A percentile compares a stretch with the other conserved stretches of the same genome.
phyloP scores from a whole-genome alignment of 2,888 invertebrate species.

The Idaea biselata region DNA sequence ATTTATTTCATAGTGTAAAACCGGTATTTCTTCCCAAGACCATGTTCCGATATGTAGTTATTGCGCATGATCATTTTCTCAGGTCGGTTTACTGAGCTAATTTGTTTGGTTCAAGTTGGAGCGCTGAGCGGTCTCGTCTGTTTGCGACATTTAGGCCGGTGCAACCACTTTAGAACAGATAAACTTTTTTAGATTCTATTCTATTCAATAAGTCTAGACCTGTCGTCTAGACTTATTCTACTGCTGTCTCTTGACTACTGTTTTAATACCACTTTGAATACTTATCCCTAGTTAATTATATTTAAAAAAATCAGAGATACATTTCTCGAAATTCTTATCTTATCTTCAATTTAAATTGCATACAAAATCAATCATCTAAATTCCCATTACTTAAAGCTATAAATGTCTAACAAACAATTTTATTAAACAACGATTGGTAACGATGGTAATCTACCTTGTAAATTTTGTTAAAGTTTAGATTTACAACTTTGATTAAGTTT shows the following conservation, averaged over 20 bases:
- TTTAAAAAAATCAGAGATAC: too few species aligned
- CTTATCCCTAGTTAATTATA: too few species aligned
- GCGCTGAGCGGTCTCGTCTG: too few species aligned
- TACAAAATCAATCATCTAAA: not conserved
- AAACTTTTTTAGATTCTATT: too few species aligned
- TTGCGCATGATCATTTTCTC: not conserved
- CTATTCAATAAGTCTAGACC: too few species aligned
- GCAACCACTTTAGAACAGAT: too few species aligned
- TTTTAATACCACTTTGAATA: too few species aligned
- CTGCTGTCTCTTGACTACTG: too few species aligned
- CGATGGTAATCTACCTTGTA: not conserved
- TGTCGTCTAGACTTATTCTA: too few species aligned
- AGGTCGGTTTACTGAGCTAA: not conserved
- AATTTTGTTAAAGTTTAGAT: not conserved
- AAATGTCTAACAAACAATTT: not conserved
- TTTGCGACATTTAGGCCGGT: too few species aligned
- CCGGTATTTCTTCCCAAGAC: not conserved
- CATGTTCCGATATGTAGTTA: not conserved
- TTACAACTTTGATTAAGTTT: not conserved
- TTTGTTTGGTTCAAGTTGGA: not conserved
- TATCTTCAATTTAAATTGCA: not conserved
- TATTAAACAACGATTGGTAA: not conserved
- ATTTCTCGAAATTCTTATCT: not conserved
- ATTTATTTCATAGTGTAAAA: not conserved
- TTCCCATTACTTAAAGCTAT: not conserved